Evolutionary conservation across 1,140 invertebrate genomes (phyloP).

Genomic region (Bradysia coprophila): DNA sequence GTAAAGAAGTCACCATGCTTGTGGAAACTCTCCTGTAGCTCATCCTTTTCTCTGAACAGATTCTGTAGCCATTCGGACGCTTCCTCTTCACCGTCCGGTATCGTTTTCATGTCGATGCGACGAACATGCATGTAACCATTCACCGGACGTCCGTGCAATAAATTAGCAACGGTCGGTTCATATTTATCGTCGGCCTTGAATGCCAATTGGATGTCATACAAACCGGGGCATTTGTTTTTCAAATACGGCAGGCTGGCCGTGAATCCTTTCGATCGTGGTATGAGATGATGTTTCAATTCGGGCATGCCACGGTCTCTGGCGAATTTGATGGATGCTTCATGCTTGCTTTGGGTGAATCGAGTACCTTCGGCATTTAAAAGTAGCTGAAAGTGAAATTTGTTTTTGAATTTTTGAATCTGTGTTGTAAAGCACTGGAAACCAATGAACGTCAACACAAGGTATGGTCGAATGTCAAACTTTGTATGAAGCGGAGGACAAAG

Average conservation of each 20-base stretch:
- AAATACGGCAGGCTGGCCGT: slow-evolving; percentile 51
- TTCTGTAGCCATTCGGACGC: slow-evolving; percentile 66
- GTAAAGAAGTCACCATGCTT: slow-evolving; percentile 68
- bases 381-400: slow-evolving; percentile 34
- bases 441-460: too few species aligned
- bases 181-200: slow-evolving; percentile 46
- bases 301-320: slow-evolving; percentile 72
- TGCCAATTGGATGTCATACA: slow-evolving; percentile 69
- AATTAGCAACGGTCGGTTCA: slow-evolving; percentile 59
- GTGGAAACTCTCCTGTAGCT: slow-evolving; percentile 59
- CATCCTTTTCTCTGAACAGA: slow-evolving; percentile 39
- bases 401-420: too few species aligned
- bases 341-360: slow-evolving; percentile 73
- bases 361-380: slow-evolving; percentile 91
- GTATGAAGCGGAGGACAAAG: too few species aligned
- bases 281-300: slow-evolving; percentile 71
- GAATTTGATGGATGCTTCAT: slow-evolving; percentile 72
- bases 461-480: too few species aligned
- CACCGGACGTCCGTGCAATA: slow-evolving; percentile 59
- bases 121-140: slow-evolving; percentile 61
- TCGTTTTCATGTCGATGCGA: slow-evolving; percentile 57
- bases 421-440: too few species aligned
- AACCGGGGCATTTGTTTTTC: slow-evolving; percentile 55
- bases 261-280: slow-evolving; percentile 87
- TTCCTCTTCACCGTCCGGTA: slow-evolving; percentile 62